A percentile compares a stretch with the other conserved stretches of the same genome.
These are phyloP conservation scores for Halictus ligatus DNA, from an alignment of 2,888 invertebrate genomes.

Conservation along the genomic window DNA sequence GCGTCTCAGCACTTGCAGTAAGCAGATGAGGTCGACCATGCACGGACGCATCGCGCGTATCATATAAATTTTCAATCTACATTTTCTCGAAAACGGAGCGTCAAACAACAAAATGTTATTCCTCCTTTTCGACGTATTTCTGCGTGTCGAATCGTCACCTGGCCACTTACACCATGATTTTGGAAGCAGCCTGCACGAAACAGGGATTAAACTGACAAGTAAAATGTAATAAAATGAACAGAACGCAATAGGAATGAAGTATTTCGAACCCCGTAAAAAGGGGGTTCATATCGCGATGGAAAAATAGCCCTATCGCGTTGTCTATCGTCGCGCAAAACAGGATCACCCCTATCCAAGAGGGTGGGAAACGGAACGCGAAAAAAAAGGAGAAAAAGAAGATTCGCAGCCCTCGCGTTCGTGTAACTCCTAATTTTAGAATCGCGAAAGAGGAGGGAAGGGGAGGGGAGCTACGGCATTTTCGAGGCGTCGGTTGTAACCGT, in stretches of 20 bases:
- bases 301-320: constrained; percentile 43
- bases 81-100: no score
- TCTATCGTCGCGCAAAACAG: constrained; percentile 49
- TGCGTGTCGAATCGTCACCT: no score
- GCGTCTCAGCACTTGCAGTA: no score
- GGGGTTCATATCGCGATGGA: neutral
- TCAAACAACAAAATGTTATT: no score
- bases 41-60: no score
- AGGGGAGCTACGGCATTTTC: constrained; percentile 61
- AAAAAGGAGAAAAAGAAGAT: constrained; percentile 17
- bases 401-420: constrained; percentile 47
- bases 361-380: constrained; percentile 6
- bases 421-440: constrained; percentile 70
- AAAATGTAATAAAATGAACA: neutral
- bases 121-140: no score
- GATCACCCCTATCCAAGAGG: constrained; percentile 24
- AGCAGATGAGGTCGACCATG: no score
- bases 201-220: neutral
- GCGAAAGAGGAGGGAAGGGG: constrained; percentile 14
- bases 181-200: neutral
- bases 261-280: neutral
- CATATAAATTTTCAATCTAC: no score
- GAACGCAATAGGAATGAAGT: neutral
- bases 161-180: no score
- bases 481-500: constrained; percentile 71